Base-by-base conservation (phyloP, 2,888 invertebrate genomes). In the Norana najaformis region DNA sequence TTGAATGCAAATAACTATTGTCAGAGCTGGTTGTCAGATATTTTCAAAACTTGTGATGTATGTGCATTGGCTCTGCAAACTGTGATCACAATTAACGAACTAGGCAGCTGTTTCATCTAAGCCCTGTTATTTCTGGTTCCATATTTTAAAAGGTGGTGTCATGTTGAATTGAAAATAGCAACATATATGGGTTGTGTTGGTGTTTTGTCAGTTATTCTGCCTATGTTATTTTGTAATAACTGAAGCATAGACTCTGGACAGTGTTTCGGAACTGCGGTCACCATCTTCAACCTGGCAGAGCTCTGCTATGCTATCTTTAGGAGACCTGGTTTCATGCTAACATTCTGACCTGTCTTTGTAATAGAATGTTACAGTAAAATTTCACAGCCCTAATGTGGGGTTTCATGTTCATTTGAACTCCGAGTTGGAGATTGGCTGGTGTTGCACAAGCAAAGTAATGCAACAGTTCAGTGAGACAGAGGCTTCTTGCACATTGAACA, bases 31-130 rank as follows among this genome's bases (percentile, higher is more conserved):
- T n/a, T 69, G 69, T 69, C n/a, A 69, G 69, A n/a, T 69, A 69
- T 69, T 69, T 69, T 69, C 69, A 69, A 69, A 69, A 69, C 11
- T 8, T 69, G 30, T 69, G 69, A n/a, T 69, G 23, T 47, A 47
- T 47, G 20, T 47, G 69, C 69, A 69, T n/a, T n/a, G 69, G 69
- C 69, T 69, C 5, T 69, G 69, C 30, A 69, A n/a, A 69, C 69
- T 69, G 69, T 69, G 69, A 69, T 69, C 69, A n/a, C 69, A 69
- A 69, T 69, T 69, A 69, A 69, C n/a, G n/a, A n/a, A n/a, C n/a
- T 69, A 69, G 69, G 69, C 69, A 69, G 69, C 69, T 69, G n/a
- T 8, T 47, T 47, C n/a, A 69, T n/a, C 69, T 69, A n/a, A n/a
- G n/a, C 69, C 11, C 69, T 69, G 69, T 69, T 69, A 69, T 69